These are phyloP conservation scores for Chironex yamaguchii DNA, from an alignment of 30 jellyfish, hydroid and myxozoan species.

Conservation along the genomic window DNA sequence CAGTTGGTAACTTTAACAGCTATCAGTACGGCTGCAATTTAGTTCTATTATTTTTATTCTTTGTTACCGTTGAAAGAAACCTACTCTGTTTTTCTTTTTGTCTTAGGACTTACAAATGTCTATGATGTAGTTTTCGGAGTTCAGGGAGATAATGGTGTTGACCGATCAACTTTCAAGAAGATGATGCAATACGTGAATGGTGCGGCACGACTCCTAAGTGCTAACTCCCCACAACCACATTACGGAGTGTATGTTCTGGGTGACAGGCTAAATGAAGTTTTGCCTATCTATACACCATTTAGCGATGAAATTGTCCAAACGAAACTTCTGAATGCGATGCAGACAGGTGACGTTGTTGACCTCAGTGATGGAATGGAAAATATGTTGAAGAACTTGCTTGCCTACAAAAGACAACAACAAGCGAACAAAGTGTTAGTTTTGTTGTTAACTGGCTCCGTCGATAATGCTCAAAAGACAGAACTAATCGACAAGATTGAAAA, in stretches of 20 bases:
- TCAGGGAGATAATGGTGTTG: background rate
- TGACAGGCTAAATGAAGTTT: background rate
- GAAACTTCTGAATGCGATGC: background rate
- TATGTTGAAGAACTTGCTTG: background rate
- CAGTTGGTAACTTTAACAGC: too few relatives aligned
- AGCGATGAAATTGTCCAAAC: background rate
- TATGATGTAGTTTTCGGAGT: background rate
- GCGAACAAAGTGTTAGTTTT: background rate
- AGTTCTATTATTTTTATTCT: too few relatives aligned
- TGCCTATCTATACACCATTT: background rate
- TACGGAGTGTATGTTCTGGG: background rate
- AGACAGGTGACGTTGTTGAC: background rate
- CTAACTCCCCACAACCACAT: background rate
- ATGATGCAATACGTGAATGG: background rate
- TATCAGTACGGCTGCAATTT: too few relatives aligned
- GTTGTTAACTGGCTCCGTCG: background rate
- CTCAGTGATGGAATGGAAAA: background rate
- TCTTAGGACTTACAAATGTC: background rate
- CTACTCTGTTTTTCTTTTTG: too few relatives aligned
- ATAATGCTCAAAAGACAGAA: background rate
- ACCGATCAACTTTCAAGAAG: background rate
- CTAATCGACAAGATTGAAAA: background rate
- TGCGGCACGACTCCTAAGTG: background rate
- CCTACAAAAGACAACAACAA: background rate
- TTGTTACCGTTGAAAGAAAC: too few relatives aligned